Base-by-base conservation (phyloP, 2,888 invertebrate species). In the Perdita meconis region DNA sequence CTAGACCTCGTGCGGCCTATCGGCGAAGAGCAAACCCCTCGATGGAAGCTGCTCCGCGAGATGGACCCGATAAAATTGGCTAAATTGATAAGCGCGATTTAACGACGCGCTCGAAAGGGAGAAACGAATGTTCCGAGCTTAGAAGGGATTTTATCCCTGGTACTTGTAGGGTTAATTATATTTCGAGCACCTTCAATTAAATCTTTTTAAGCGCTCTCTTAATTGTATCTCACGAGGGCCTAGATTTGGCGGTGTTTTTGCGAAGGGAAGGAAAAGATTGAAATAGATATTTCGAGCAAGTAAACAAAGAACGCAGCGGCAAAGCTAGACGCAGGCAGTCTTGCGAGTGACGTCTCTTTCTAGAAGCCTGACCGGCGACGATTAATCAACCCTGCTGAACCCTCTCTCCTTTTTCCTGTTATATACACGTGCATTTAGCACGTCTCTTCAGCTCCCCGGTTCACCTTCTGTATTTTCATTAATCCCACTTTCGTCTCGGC, bases 401-500 rank as follows among this genome's bases (percentile, higher is more conserved):
- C 78, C 78, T 67, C 76, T 72, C 66, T 68, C 60, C 47, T 50
- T 51, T 57, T 66, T 69, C 59, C 66, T 42, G 65, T 78, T 86
- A 82, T 86, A 86, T 83, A 86, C 83, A 78, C 80, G 83, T 86
- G 86, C 88, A 88, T 88, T 88, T 88, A 87, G 87, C 86, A 81
- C 85, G 82, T 81, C 80, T 82, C 66, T 67, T 69, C 72, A 76
- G 66, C 73, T n/a, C 75, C 74, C 69, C 70, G 6, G 56, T 73
- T 76, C 81, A 76, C 73, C 78, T 81, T 84, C 86, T 78, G 86
- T 87, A 88, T 88, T 89, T 88, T 89, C 89, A 89, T 89, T 87
- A 89, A 89, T 89, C 84, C 88, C 84, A 89, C 85, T 89, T 89
- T 88, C 88, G 84, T 86, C 61, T 83, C 79, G 76, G 79, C 81